Evolutionary conservation across 2,113 vertebrate species (phyloP), one percentile per base, ranked within the genome.

Genomic region (Leuciscus idus): DNA sequence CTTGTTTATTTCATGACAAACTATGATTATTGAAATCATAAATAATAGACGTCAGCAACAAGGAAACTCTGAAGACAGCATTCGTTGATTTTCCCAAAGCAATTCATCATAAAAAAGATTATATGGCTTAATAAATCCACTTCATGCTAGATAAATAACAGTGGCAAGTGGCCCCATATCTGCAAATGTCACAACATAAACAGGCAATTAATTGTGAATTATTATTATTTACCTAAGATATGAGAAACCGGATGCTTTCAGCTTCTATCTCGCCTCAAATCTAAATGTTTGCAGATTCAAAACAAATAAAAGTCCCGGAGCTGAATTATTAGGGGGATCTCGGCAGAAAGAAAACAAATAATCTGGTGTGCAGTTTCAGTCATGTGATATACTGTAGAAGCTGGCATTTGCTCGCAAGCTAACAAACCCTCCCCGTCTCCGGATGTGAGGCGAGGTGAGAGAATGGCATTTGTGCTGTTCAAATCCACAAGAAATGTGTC

Each of bases 301-400:
- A 26, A 85, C 83, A 66, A 68, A 85, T 39, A 39, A 57, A 74
- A 70, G n/a, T 79, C 55, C 91, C 89, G 78, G 88, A 89, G 90
- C 87, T 88, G 92, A 89, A 83, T 84, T 64, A 88, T 87, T 89
- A 90, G 91, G 74, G 66, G 83, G 90, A 89, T 73, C 52, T 11
- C 39, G 85, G 10, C 57, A 75, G 77, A 90, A 88, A 90, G 26
- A 79, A 73, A 23, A 61, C 81, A 81, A 75, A 91, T 89, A 88
- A 26, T 30, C 30, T 62, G 88, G 59, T 77, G 50, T 86, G 86
- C 85, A 85, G 50, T 87, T 77, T 73, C 84, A 86, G 86, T 90
- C 86, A 80, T 88, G 72, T 90, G 91, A 92, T 91, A 90, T 91
- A 78, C 57, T 73, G 52, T 86, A 72, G 50, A 86, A 86, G 78